A percentile compares a stretch with the other conserved stretches of the same genome.
These are phyloP conservation scores for Sycophila sp. DNA, from an alignment of 1,140 invertebrate species.

Conservation along the genomic window DNA sequence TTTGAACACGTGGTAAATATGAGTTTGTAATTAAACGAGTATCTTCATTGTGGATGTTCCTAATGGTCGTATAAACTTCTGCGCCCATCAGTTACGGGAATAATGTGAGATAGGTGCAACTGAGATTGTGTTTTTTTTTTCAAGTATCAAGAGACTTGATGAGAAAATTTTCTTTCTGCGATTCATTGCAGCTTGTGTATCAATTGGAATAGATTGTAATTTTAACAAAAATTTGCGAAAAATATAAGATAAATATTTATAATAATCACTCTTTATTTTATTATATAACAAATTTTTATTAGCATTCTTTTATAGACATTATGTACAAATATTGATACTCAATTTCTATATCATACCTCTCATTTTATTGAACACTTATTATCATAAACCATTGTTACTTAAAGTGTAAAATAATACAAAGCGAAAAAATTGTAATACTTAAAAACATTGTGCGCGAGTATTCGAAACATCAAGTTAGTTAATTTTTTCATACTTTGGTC, in stretches of 20 bases:
- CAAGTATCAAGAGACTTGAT: slow-evolving; percentile 25
- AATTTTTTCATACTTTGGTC: slow-evolving; percentile 2
- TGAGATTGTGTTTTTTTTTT: slow-evolving; percentile 33
- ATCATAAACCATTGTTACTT: slow-evolving; percentile 10
- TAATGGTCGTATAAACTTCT: slow-evolving; percentile 29
- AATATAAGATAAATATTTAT: slow-evolving; percentile 39
- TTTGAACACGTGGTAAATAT: slow-evolving; percentile 24
- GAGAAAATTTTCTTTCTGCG: slow-evolving; percentile 28
- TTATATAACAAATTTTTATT: slow-evolving; percentile 32
- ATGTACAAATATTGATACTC: slow-evolving; percentile 31
- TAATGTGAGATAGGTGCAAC: slow-evolving; percentile 12
- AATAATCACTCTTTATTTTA: slow-evolving; percentile 26
- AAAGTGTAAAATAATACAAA: slow-evolving; percentile 22
- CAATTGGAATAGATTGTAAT: slow-evolving; percentile 27
- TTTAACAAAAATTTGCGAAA: slow-evolving; percentile 30
- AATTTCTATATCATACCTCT: slow-evolving; percentile 1
- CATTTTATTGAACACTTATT: slow-evolving; percentile 12
- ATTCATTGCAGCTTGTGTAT: slow-evolving; percentile 31
- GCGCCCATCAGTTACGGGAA: slow-evolving; percentile 4
- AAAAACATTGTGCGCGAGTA: slow-evolving; percentile 9
- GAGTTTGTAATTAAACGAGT: slow-evolving; percentile 34
- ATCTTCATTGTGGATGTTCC: slow-evolving; percentile 39
- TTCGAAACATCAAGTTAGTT: not conserved
- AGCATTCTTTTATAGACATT: slow-evolving; percentile 33
- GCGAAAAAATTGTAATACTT: not conserved